Base-by-base conservation (phyloP, 2,797 vertebrate genomes). In the Myripristis murdjan region DNA sequence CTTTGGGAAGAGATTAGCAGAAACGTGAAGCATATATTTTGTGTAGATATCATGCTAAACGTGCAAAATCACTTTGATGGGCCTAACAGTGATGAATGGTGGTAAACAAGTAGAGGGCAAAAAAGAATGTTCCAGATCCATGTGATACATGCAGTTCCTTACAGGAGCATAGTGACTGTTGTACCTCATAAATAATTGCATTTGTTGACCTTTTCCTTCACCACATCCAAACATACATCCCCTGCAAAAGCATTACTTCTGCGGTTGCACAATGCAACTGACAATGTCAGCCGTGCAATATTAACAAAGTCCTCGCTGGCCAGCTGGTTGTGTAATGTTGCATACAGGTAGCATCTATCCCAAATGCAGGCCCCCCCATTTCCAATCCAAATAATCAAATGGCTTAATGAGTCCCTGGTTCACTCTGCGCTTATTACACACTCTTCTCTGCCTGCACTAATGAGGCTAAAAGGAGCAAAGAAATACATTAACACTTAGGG, bases 261-360 rank as follows among this genome's bases (percentile, higher is more conserved):
- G 48, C 33, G 14, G 23, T 73, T 74, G 47, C 41, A 47, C 43
- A 59, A 67, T 18, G 41, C 53, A 64, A 39, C 44, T 48, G 71
- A 46, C 63, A 76, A 77, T 66, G 73, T 79, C 52, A 73, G 56
- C 39, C 56, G 35, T 63, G 60, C 67, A 77, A 65, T 82, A 77
- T 72, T 72, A 79, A 78, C 22, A 28, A 47, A 53, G 47, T 67
- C 66, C 26, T 59, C 41, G 65, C 64, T 28, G 66, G 56, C 64
- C 15, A 26, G 57, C 28, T 58, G 49, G 33, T 56, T 48, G 62
- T 67, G 41, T 79, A 68, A 49, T 28, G 31, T 81, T 68, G 62
- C 22, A n/a, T 53, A 43, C 15, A 53, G 35, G 62, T 73, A 54
- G 58, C 55, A 15, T 71, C 58, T 57, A 53, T 43, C 59, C 43